Evolutionary conservation across 2,888 invertebrate species (phyloP), one percentile per base, ranked within the genome.

Genomic region (Pseudococcus longispinus): DNA sequence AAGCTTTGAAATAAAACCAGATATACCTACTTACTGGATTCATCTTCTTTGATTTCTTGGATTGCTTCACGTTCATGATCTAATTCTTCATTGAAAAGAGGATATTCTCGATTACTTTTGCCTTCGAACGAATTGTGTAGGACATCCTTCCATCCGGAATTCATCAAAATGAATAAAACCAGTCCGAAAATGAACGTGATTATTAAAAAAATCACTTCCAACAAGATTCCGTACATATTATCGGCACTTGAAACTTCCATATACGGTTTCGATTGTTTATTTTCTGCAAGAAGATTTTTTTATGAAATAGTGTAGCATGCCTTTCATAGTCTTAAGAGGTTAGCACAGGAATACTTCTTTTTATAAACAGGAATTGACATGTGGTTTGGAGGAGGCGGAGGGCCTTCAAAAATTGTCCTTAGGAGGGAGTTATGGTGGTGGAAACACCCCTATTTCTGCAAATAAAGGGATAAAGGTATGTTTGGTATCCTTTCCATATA

Each of bases 131-230:
- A n/a, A 42, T 77, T 77, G 20, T 60, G n/a, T 23, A 83, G 2
- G 3, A n/a, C 2, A 26, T 46, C 83, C 9, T 26, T n/a, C 5
- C 26, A 83, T 29, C 83, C 83, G n/a, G 15, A n/a, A 26, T 89
- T 89, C 32, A 89, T 88, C 70, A 89, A 85, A 55, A 88, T 70
- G 82, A 89, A 88, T 11, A 90, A 18, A 0, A 37, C n/a, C 8
- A 88, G 83, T 46, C 88, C 89, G 15, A 89, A 20, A 11, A 89
- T 9, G 51, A 88, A 88, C 83, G 89, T 89, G 11, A 89, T 60
- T 8, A 87, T 87, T 85, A 90, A 88, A 87, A 88, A 89, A 1
- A 88, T 44, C 18, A 89, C 84, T 65, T 89, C 89, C 84, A 87
- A 80, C n/a, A 88, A 83, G 15, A 89, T 87, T 0, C 88, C 89